Percentiles rank a stretch among this genome's conserved stretches.
Conservation (phyloP, 2,797 vertebrate species). For the Tangara arthus region DNA sequence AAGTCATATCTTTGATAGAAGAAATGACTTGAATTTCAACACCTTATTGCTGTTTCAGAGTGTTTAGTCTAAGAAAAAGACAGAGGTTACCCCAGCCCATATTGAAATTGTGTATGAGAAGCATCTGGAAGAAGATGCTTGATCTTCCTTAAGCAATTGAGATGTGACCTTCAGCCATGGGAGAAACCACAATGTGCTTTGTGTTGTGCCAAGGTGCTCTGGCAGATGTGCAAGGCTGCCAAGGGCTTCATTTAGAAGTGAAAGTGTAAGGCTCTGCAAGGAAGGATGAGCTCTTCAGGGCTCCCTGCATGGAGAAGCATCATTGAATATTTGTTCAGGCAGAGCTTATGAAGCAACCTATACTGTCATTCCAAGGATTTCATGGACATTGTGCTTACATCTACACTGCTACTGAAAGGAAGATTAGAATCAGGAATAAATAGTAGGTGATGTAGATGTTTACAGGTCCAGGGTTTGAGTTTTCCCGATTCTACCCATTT, state of each 20-base stretch:
- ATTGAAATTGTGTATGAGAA: neutral
- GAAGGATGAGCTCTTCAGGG: neutral
- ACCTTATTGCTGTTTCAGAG: neutral
- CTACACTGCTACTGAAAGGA: neutral
- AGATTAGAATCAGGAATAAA: neutral
- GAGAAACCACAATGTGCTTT: neutral
- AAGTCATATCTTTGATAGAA: neutral
- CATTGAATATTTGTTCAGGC: neutral
- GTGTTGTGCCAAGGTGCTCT: neutral
- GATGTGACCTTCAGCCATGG: neutral
- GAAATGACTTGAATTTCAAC: constrained; percentile 35
- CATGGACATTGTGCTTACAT: neutral
- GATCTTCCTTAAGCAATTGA: neutral
- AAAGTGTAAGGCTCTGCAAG: neutral
- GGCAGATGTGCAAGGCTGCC: neutral
- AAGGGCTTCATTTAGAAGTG: neutral
- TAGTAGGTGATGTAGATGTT: neutral
- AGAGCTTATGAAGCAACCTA: neutral
- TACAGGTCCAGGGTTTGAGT: neutral
- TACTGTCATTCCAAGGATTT: neutral
- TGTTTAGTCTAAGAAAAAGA: constrained; percentile 1
- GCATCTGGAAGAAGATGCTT: neutral
- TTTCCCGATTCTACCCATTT: neutral
- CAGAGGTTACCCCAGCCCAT: neutral
- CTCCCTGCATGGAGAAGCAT: accelerated